Percentiles rank a stretch among this genome's conserved stretches.
These are phyloP conservation scores for Pogonocichla stellata DNA, from an alignment of 2,113 vertebrate species.

Conservation along the genomic window DNA sequence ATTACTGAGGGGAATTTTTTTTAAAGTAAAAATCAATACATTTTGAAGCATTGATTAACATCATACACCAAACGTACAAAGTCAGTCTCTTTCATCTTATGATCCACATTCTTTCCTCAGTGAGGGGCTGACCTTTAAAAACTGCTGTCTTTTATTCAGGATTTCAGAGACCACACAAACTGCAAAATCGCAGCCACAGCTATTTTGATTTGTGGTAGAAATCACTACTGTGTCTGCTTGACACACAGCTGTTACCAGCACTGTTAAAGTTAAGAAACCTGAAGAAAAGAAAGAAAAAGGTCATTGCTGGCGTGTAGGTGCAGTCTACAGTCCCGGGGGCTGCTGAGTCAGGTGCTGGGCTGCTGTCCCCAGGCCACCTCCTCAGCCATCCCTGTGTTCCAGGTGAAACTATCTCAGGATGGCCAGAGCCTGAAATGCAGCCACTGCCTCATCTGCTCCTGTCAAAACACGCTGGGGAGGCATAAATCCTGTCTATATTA, in stretches of 20 bases:
- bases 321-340: neutral
- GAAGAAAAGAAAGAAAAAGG: neutral
- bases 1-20: neutral
- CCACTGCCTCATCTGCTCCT: neutral
- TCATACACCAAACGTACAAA: neutral
- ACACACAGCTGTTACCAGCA: neutral
- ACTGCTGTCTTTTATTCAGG: neutral
- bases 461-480: neutral
- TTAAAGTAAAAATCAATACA: neutral
- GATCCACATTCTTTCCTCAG: neutral
- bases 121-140: neutral
- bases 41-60: neutral
- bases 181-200: rapidly evolving
- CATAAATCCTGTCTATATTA: neutral
- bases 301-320: neutral
- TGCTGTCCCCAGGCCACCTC: neutral
- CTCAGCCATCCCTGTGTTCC: neutral
- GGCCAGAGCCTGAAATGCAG: neutral
- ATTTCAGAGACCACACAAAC: neutral
- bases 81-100: neutral
- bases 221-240: neutral
- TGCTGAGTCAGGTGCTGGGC: neutral
- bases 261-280: neutral
- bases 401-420: neutral
- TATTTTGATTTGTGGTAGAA: neutral